Evolutionary conservation across 2,797 vertebrate species (phyloP).

Genomic region (Falco novaeseelandiae): DNA sequence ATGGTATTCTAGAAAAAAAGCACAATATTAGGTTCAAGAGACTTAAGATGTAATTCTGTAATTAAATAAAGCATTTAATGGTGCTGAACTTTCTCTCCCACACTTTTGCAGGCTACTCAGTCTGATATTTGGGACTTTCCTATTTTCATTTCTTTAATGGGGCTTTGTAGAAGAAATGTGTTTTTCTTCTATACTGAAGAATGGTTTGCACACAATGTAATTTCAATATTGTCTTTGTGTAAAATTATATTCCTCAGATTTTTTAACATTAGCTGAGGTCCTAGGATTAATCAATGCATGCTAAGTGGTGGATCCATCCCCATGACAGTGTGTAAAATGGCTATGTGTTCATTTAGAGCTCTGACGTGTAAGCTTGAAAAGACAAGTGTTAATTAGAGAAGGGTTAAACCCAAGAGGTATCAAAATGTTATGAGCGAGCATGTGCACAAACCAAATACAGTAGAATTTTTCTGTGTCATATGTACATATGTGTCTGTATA

Average conservation of each 20-base stretch:
- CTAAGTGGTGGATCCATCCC: not conserved
- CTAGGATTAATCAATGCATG: not conserved
- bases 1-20: not conserved
- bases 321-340: not conserved
- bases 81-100: not conserved
- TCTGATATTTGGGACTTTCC: not conserved
- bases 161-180: not conserved
- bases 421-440: not conserved
- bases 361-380: not conserved
- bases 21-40: not conserved
- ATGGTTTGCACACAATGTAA: not conserved
- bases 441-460: not conserved
- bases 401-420: not conserved
- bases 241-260: not conserved
- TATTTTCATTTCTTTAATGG: not conserved
- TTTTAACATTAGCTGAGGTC: not conserved
- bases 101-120: not conserved
- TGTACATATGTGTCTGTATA: not conserved
- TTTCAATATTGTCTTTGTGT: not conserved
- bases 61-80: not conserved
- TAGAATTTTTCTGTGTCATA: not conserved
- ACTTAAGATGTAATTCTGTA: not conserved
- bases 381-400: not conserved
- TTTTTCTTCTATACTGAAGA: not conserved
- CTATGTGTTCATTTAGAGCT: not conserved